Evolutionary conservation across 2,888 invertebrate genomes (phyloP).

Genomic region (Melieria crassipennis): DNA sequence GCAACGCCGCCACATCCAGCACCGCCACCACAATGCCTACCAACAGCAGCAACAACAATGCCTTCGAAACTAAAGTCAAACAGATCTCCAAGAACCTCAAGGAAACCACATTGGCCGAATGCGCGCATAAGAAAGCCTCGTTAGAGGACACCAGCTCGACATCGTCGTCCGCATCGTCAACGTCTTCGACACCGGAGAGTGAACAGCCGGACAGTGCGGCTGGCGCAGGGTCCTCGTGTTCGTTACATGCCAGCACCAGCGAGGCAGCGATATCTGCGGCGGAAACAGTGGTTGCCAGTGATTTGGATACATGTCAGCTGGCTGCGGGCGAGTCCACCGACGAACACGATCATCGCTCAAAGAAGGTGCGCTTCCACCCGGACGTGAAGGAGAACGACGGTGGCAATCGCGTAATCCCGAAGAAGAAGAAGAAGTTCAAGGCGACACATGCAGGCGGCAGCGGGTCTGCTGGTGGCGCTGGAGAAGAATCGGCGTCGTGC

Average conservation of each 20-base stretch:
- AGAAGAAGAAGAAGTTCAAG: conserved; percentile 49
- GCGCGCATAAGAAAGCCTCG: conserved; percentile 31
- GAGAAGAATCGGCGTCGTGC: conserved; percentile 19
- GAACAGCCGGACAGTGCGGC: conserved; percentile 17
- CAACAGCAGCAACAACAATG: conserved; percentile 28
- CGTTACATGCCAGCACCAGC: conserved; percentile 7
- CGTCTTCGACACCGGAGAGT: conserved; percentile 31
- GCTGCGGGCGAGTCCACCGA: conserved; percentile 40
- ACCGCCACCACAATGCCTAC: conserved; percentile 5
- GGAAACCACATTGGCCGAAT: conserved; percentile 57
- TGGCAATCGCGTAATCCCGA: conserved; percentile 48
- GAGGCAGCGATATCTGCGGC: conserved; percentile 22
- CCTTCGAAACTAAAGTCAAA: conserved; percentile 59
- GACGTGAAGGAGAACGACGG: conserved; percentile 56
- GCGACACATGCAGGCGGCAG: not conserved
- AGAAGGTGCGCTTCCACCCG: conserved; percentile 56
- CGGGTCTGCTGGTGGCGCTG: not conserved
- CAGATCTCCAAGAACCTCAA: conserved; percentile 60
- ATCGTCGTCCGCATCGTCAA: conserved; percentile 32
- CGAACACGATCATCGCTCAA: conserved; percentile 41
- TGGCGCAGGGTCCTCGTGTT: conserved; percentile 22
- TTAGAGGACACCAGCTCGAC: conserved; percentile 33
- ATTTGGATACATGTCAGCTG: conserved; percentile 23
- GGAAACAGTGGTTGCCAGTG: not conserved
- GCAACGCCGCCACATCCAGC: conserved; percentile 9